Evolutionary conservation across 2,888 invertebrate genomes (phyloP), one percentile per base, ranked within the genome.

Genomic region (Ectemnius cavifrons): DNA sequence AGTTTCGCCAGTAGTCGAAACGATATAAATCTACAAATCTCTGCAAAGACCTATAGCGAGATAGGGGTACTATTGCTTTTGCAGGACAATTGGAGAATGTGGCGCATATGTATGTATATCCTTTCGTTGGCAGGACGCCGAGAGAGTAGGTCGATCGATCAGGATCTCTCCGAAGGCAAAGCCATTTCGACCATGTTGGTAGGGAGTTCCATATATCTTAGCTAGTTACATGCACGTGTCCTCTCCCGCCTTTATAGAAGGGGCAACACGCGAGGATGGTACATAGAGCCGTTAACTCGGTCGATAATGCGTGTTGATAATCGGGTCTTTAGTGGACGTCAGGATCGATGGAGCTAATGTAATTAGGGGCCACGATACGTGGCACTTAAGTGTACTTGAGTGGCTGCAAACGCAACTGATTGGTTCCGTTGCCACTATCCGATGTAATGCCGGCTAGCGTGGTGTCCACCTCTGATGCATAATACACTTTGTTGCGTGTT

Each of bases 371-470:
- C 73, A 73, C 76, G 82, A 83, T 83, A 83, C 79, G 82, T 79
- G 81, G 75, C 83, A 81, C 82, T 82, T 81, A 82, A 82, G 82
- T 78, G 83, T 75, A 82, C 82, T 82, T 82, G 80, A 82, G 80
- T 82, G 82, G 82, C 82, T 82, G 82, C 82, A 82, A 82, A 82
- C 82, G 82, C 82, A 77, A 80, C 82, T 79, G 82, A 82, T 82
- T 80, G 82, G 82, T 82, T 79, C 82, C 75, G 82, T 82, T 82
- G 73, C 82, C 78, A 56, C 78, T 71, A 77, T 69, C 64, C 73
- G 73, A 52, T 76, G 73, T 79, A 78, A 79, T 70, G 71, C 72
- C 58, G 63, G 60, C 67, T 62, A 61, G 72, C 52, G n/a, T 5
- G 77, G 69, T 56, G 62, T 71, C 61, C 23, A 57, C 67, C 67